Percentiles rank a stretch among this genome's conserved stretches.
These are phyloP conservation scores for Oceanites oceanicus DNA, from an alignment of 2,113 vertebrate species.

Conservation along the genomic window DNA sequence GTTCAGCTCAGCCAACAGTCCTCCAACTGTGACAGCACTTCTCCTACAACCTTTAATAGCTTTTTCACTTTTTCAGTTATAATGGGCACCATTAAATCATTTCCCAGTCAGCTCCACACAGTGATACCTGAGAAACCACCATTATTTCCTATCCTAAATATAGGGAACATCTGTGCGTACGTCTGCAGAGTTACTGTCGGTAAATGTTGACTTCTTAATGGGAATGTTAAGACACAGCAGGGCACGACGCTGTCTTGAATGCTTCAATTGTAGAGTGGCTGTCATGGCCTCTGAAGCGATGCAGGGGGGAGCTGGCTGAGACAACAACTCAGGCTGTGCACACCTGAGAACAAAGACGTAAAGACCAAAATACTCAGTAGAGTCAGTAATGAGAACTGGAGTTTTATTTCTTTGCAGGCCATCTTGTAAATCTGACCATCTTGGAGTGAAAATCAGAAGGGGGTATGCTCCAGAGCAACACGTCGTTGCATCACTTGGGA, in stretches of 20 bases:
- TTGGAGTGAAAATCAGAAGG: background rate
- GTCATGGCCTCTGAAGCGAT: rapidly evolving
- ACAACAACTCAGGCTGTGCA: background rate
- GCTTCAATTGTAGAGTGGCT: background rate
- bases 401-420: background rate
- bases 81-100: background rate
- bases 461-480: background rate
- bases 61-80: background rate
- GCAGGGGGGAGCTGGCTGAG: background rate
- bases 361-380: background rate
- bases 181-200: background rate
- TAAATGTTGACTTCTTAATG: background rate
- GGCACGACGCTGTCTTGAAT: rapidly evolving
- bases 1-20: background rate
- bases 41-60: background rate
- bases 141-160: background rate
- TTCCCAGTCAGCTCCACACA: background rate
- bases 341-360: background rate
- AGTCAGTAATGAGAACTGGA: background rate
- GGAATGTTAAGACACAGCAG: background rate
- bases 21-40: background rate
- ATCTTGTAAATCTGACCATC: rapidly evolving
- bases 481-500: rapidly evolving
- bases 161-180: background rate
- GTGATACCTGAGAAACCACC: background rate